Evolutionary conservation across 2,888 invertebrate genomes (phyloP).

Genomic region (Agrotis exclamationis): DNA sequence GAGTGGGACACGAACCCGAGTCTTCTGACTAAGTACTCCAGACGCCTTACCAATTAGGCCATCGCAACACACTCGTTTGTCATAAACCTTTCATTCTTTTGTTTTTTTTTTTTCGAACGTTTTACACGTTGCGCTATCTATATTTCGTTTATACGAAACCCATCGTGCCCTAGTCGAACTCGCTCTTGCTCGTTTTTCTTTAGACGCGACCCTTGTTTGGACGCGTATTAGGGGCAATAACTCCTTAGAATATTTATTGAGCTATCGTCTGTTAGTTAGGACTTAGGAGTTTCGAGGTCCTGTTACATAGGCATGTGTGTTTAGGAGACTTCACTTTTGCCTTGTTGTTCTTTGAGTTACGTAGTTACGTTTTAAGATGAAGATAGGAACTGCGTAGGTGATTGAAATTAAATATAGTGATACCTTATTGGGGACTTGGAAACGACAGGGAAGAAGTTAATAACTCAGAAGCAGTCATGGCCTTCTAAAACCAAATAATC

Average conservation of each 20-base stretch:
- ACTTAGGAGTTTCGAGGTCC: background rate
- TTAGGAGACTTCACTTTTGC: constrained; percentile 20
- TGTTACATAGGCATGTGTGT: constrained; percentile 24
- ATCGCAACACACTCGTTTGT: too few species aligned
- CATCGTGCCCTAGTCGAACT: background rate
- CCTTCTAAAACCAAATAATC: background rate
- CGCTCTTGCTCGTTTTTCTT: background rate
- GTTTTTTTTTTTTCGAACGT: too few species aligned
- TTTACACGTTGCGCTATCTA: too few species aligned
- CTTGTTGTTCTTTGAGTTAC: background rate
- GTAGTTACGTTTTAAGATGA: background rate
- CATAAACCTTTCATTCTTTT: too few species aligned
- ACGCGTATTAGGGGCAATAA: constrained; percentile 38
- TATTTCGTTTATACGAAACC: too few species aligned
- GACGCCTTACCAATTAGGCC: too few species aligned
- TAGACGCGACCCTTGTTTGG: constrained; percentile 29
- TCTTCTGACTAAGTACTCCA: too few species aligned
- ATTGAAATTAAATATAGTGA: background rate
- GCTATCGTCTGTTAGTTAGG: constrained; percentile 33
- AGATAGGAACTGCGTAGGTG: background rate
- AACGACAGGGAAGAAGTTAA: background rate
- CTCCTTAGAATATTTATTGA: constrained; percentile 55
- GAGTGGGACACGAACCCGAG: too few species aligned
- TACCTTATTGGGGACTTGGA: background rate
- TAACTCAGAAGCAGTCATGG: background rate